A percentile compares a stretch with the other conserved stretches of the same genome.
Evolutionary conservation across 2,888 invertebrate species (phyloP).

Genomic region (Pherbina coryleti): DNA sequence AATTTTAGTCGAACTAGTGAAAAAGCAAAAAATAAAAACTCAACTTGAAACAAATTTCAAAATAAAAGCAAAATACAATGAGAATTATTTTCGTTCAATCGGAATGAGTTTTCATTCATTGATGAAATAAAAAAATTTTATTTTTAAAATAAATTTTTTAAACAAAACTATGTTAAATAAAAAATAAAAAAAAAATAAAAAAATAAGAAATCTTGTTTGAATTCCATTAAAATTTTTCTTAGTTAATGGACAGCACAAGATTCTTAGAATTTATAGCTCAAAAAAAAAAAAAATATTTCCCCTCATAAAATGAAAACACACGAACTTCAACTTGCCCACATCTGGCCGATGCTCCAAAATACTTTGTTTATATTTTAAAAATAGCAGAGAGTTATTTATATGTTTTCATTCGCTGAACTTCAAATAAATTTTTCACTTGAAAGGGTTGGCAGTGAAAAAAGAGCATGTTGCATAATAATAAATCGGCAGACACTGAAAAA

Average conservation of each 20-base stretch:
- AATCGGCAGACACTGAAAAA: background rate
- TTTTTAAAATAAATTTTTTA: too few relatives aligned
- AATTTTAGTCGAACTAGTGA: background rate
- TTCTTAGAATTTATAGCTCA: background rate
- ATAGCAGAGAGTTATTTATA: background rate
- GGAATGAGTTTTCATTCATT: too few relatives aligned
- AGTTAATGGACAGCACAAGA: too few relatives aligned
- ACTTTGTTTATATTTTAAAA: background rate
- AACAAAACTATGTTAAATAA: too few relatives aligned
- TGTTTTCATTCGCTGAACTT: constrained; percentile 14
- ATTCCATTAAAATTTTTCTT: too few relatives aligned
- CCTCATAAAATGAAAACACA: background rate
- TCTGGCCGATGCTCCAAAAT: background rate
- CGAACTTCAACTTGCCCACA: background rate
- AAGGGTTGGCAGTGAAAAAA: background rate
- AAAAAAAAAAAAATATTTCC: background rate
- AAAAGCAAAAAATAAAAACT: too few relatives aligned
- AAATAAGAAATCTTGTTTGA: too few relatives aligned
- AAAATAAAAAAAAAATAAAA: too few relatives aligned
- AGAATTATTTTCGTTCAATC: too few relatives aligned
- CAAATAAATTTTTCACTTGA: background rate
- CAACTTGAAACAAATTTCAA: too few relatives aligned
- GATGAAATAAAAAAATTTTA: too few relatives aligned
- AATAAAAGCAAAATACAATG: too few relatives aligned
- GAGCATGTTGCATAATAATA: constrained; percentile 2